Percentiles rank a stretch among this genome's conserved stretches.
These are phyloP conservation scores for Schizotus pectinicornis DNA, from an alignment of 2,888 invertebrate genomes.

Conservation along the genomic window DNA sequence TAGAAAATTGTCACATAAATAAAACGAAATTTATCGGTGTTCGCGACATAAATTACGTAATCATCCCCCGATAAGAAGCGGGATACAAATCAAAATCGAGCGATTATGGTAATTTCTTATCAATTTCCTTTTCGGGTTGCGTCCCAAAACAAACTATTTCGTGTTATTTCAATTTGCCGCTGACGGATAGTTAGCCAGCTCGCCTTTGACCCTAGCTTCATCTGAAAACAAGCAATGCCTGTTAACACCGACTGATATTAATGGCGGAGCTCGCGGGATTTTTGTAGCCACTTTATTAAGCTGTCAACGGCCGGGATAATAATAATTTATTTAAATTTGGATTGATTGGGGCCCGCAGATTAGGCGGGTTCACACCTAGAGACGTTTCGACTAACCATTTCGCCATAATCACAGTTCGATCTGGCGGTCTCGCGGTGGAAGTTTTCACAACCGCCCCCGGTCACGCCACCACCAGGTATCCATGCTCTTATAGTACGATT, in stretches of 20 bases:
- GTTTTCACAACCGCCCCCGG: too few relatives aligned
- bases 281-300: constrained; percentile 36
- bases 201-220: constrained; percentile 23
- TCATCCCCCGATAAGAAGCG: neutral
- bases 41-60: neutral
- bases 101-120: constrained; percentile 3
- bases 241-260: constrained; percentile 28
- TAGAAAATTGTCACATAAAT: too few relatives aligned
- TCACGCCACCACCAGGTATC: too few relatives aligned
- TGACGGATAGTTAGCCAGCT: constrained; percentile 13
- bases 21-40: too few relatives aligned
- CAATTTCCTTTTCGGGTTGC: neutral
- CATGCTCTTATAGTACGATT: too few relatives aligned
- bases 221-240: constrained; percentile 18
- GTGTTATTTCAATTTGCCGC: constrained; percentile 10
- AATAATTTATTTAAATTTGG: constrained; percentile 23
- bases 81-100: neutral
- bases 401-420: too few relatives aligned
- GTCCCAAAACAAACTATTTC: neutral
- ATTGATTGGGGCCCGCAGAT: too few relatives aligned
- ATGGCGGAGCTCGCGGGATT: constrained; percentile 31
- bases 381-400: too few relatives aligned
- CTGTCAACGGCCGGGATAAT: constrained; percentile 36
- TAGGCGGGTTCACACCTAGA: too few relatives aligned
- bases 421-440: too few relatives aligned